These are phyloP conservation scores for Diaprepes abbreviatus DNA, from an alignment of 2,888 invertebrate genomes.

Conservation along the genomic window DNA sequence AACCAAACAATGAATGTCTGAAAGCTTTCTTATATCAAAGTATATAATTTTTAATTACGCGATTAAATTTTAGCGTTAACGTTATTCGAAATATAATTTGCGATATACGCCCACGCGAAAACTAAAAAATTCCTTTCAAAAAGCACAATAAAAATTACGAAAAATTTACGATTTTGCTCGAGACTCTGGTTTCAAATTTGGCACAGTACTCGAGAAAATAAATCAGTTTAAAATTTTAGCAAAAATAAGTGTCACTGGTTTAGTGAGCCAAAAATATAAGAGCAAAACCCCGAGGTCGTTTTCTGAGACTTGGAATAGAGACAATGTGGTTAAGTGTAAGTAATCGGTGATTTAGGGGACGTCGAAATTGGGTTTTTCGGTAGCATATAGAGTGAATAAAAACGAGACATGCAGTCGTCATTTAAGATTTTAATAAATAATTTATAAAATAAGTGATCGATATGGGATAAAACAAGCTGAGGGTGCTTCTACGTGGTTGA, in stretches of 20 bases:
- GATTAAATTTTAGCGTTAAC: not conserved
- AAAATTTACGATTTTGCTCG: conserved; percentile 20
- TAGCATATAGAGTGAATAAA: not conserved
- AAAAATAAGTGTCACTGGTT: conserved; percentile 30
- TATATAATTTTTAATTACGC: too few species aligned
- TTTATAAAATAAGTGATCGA: too few species aligned
- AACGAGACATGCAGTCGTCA: not conserved
- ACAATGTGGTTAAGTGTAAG: conserved; percentile 26
- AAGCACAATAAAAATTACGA: not conserved
- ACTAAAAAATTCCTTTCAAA: not conserved
- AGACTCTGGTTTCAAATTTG: conserved; percentile 22
- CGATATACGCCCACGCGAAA: not conserved
- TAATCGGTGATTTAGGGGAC: conserved; percentile 5
- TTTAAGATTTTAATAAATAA: too few species aligned
- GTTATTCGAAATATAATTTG: not conserved
- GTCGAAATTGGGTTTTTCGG: conserved; percentile 5
- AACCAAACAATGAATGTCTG: too few species aligned
- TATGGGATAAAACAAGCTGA: too few species aligned
- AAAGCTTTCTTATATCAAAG: too few species aligned
- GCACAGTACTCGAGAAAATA: conserved; percentile 23
- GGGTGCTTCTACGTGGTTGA: too few species aligned
- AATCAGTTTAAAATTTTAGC: conserved; percentile 35
- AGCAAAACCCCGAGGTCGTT: conserved; percentile 2
- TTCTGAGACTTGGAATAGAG: conserved; percentile 12
- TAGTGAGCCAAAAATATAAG: conserved; percentile 20